Evolutionary conservation across 2,888 invertebrate species (phyloP), one percentile per base, ranked within the genome.

Genomic region (Tineola bisselliella): DNA sequence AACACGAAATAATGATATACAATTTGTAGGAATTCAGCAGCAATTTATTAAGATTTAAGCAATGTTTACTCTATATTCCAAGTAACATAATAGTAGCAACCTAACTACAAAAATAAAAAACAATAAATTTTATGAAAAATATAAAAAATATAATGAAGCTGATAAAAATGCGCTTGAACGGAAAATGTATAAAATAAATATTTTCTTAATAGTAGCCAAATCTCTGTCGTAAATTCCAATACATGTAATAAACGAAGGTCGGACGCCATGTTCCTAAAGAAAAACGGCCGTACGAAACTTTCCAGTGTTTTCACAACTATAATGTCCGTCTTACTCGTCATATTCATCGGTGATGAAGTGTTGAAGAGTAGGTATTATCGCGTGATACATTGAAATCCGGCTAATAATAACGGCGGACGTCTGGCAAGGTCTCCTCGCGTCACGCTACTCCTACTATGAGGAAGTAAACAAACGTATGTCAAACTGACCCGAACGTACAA

Each of bases 401-500:
- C 58, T 58, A 58, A 58, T 58, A 58, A 58, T 58, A 58, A 56
- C 19, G 30, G 25, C 30, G 56, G 30, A 56, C 33, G 58, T 3
- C 58, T 58, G 58, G 25, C 58, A 58, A 58, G 58, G 58, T 58
- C 58, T 58, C 33, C 19, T 31, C 33, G 13, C 58, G 58, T 58
- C 58, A 58, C 58, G 58, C 58, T 33, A 56, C 30, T 48, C 48
- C 48, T 15, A 48, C 3, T 48, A 56, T 30, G 33, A 58, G 58
- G 58, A 58, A 25, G 54, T 54, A 54, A 54, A 54, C 54, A 54
- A 19, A 54, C 54, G 54, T 54, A 18, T 54, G 48, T 48, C 48
- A 48, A 48, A 48, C 13, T 48, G 48, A 13, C n/a, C 48, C 13
- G 43, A 43, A 43, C 8, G 48, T 48, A 15, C 15, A 13, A 48